phyloP scores from a whole-genome alignment of 2,888 invertebrate genomes.

The Torymus tubicola region DNA sequence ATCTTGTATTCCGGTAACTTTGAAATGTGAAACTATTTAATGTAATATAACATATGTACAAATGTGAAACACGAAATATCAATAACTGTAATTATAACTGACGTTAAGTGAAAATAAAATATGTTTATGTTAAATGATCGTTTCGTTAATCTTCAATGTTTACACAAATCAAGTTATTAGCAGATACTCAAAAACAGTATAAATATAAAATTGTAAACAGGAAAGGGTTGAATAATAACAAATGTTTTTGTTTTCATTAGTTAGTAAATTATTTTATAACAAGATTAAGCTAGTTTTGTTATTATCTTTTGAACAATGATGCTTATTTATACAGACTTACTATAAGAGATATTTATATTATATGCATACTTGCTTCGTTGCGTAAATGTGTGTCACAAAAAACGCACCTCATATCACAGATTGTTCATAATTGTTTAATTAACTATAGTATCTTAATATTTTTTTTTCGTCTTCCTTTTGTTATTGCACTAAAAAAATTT shows the following conservation, averaged over 20 bases:
- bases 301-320: constrained; percentile 47
- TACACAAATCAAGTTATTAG: constrained; percentile 5
- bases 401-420: constrained; percentile 64
- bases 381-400: constrained; percentile 54
- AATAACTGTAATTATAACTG: constrained; percentile 37
- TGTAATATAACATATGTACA: constrained; percentile 46
- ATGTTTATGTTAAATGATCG: constrained; percentile 45
- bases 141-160: background rate
- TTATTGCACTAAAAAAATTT: constrained; percentile 32
- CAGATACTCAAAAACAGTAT: background rate
- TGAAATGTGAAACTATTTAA: constrained; percentile 40
- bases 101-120: constrained; percentile 49
- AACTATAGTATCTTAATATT: constrained; percentile 25
- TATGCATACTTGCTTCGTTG: constrained; percentile 42
- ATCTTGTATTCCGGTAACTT: constrained; percentile 23
- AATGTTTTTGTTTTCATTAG: constrained; percentile 33
- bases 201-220: background rate
- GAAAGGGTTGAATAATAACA: constrained; percentile 14
- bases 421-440: constrained; percentile 53
- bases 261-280: constrained; percentile 44
- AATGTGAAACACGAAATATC: constrained; percentile 47
- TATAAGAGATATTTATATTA: constrained; percentile 50
- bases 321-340: constrained; percentile 25
- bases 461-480: constrained; percentile 22
- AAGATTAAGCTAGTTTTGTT: constrained; percentile 33